Conservation (phyloP, 2,797 vertebrate species). For the Phataginus tricuspis region DNA sequence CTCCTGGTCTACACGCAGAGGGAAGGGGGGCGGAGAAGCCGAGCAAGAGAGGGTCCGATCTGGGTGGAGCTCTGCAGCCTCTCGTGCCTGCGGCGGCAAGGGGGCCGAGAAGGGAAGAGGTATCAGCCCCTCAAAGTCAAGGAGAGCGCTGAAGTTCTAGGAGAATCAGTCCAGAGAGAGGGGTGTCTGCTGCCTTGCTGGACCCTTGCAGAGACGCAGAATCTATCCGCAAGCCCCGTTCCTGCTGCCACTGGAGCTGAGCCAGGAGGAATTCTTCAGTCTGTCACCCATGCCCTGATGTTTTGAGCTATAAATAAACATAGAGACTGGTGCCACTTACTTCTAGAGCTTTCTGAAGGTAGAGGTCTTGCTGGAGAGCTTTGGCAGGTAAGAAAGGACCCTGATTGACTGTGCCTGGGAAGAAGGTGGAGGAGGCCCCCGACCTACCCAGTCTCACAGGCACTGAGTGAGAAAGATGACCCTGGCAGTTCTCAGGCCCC, state of each 20-base stretch:
- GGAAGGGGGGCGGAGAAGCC: neutral
- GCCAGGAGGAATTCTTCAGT: neutral
- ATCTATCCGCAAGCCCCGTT: neutral
- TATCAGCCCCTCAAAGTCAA: neutral
- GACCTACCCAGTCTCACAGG: neutral
- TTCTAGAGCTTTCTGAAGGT: slow-evolving; percentile 8
- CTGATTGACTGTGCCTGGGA: neutral
- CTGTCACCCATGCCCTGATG: neutral
- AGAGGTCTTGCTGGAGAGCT: neutral
- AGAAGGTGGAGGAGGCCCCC: neutral
- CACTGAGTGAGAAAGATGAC: neutral
- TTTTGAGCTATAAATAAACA: neutral
- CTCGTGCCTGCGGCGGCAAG: neutral
- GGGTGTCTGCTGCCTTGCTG: neutral
- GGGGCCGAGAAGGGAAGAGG: no score
- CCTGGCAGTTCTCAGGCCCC: neutral
- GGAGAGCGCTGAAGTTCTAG: neutral
- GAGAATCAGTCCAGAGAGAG: neutral
- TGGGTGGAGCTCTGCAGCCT: neutral
- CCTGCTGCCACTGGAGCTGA: neutral
- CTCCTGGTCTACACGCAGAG: neutral
- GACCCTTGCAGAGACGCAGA: neutral
- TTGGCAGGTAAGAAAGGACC: neutral
- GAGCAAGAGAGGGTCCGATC: neutral
- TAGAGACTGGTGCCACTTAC: neutral